Evolutionary conservation across 2,797 vertebrate genomes (phyloP).

Genomic region (Aselliscus stoliczkanus): DNA sequence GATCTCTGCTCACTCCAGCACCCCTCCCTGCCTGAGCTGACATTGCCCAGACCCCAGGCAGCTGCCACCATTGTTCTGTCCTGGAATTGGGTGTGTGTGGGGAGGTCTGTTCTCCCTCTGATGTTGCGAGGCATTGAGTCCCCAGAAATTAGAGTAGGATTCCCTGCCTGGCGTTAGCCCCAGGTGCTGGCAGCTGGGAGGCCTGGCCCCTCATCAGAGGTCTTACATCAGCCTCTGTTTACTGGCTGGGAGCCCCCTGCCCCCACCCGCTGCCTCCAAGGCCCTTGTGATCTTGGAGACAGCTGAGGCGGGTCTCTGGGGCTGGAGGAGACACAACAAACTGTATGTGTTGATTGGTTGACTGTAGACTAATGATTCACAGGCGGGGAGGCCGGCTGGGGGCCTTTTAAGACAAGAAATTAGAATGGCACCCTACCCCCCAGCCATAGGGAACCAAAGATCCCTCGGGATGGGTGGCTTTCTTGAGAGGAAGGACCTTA

Average conservation of each 20-base stretch:
- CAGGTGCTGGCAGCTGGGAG: not conserved
- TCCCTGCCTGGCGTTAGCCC: not conserved
- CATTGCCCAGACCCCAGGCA: not conserved
- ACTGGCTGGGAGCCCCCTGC: not conserved
- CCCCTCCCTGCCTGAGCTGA: not conserved
- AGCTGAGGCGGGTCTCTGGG: not conserved
- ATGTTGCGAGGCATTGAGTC: not conserved
- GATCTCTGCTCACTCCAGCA: not conserved
- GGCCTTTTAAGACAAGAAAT: not conserved
- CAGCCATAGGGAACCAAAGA: too few relatives aligned
- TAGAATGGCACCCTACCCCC: not conserved
- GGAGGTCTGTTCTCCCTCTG: too few relatives aligned
- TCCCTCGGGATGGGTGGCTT: not conserved
- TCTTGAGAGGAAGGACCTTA: not conserved
- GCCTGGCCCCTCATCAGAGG: not conserved
- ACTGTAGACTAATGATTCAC: not conserved
- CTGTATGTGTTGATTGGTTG: not conserved
- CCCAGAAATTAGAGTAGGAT: not conserved
- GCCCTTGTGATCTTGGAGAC: not conserved
- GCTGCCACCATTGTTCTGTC: not conserved
- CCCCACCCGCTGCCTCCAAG: not conserved
- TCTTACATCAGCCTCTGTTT: not conserved
- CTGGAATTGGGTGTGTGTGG: not conserved
- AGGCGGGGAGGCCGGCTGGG: not conserved
- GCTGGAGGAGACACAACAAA: not conserved